Percentiles rank a stretch among this genome's conserved stretches.
These are phyloP conservation scores for Anas bernieri DNA, from an alignment of 2,797 vertebrate genomes.

Conservation along the genomic window DNA sequence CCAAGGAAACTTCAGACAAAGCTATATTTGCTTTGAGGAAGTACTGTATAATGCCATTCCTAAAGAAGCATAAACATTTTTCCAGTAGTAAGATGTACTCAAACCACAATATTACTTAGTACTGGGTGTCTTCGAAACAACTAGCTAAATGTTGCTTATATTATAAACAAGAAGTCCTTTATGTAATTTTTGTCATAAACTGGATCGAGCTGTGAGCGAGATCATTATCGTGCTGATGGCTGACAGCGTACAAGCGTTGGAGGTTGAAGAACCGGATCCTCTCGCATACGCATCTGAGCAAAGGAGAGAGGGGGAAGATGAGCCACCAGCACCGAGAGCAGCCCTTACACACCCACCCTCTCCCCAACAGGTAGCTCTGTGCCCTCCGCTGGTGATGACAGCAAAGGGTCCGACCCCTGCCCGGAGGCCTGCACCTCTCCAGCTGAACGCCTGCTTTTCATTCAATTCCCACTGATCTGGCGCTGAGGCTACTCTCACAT, in stretches of 20 bases:
- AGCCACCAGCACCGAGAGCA: not conserved
- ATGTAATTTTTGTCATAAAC: slow-evolving; percentile 92
- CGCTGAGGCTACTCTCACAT: not conserved
- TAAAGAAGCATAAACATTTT: slow-evolving; percentile 83
- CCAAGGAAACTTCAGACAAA: slow-evolving; percentile 84
- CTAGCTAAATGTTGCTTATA: slow-evolving; percentile 79
- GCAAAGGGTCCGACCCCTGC: not conserved
- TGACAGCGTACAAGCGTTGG: slow-evolving; percentile 93
- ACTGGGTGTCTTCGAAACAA: slow-evolving; percentile 82
- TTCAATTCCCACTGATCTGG: rapidly evolving
- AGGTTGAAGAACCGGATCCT: slow-evolving; percentile 88
- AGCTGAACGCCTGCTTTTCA: not conserved
- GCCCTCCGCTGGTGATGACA: rapidly evolving
- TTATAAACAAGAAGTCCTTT: slow-evolving; percentile 79
- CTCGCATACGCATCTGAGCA: slow-evolving; percentile 88
- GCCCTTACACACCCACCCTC: not conserved
- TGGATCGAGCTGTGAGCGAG: slow-evolving; percentile 97
- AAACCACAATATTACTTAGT: slow-evolving; percentile 82
- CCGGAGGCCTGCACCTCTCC: not conserved
- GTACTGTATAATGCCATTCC: slow-evolving; percentile 82
- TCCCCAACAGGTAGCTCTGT: rapidly evolving
- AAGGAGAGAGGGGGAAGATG: not conserved
- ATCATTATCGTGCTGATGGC: slow-evolving; percentile 97
- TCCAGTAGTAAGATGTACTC: slow-evolving; percentile 83
- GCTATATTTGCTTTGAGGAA: slow-evolving; percentile 84